phyloP scores from a whole-genome alignment of 2,888 invertebrate species.

The Pandemis heparana region DNA sequence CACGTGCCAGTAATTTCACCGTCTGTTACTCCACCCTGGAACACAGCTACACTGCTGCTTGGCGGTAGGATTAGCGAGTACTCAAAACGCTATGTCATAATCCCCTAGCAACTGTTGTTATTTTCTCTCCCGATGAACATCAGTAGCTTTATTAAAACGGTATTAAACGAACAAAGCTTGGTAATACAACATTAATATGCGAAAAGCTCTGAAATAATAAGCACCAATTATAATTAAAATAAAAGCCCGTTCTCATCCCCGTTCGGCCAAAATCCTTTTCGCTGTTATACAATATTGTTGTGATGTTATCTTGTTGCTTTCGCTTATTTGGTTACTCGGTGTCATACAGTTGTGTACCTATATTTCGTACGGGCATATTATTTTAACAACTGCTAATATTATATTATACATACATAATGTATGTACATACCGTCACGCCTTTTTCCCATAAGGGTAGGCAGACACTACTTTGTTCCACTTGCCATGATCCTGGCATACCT shows the following conservation, averaged over 20 bases:
- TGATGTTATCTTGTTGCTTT: not conserved
- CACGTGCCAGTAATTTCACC: too few relatives aligned
- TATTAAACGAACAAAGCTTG: conserved; percentile 10
- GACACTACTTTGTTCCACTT: too few relatives aligned
- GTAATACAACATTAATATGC: conserved; percentile 25
- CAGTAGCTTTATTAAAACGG: not conserved
- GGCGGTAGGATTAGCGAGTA: too few relatives aligned
- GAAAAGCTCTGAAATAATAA: conserved; percentile 20
- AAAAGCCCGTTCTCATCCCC: conserved; percentile 6
- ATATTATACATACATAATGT: too few relatives aligned
- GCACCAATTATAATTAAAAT: conserved; percentile 24
- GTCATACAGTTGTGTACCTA: too few relatives aligned
- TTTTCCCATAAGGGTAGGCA: too few relatives aligned
- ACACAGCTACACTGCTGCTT: too few relatives aligned
- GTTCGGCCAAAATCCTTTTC: conserved; percentile 2
- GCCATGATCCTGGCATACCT: too few relatives aligned
- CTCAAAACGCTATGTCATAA: not conserved
- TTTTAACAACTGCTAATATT: too few relatives aligned
- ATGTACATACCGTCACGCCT: too few relatives aligned
- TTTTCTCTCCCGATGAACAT: not conserved
- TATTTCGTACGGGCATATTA: too few relatives aligned
- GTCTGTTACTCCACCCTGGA: too few relatives aligned
- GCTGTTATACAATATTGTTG: not conserved
- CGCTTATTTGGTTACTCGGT: not conserved
- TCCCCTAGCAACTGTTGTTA: not conserved